These are phyloP conservation scores for Caenorhabditis sulstoni DNA, from an alignment of 2,888 invertebrate species.

Conservation along the genomic window DNA sequence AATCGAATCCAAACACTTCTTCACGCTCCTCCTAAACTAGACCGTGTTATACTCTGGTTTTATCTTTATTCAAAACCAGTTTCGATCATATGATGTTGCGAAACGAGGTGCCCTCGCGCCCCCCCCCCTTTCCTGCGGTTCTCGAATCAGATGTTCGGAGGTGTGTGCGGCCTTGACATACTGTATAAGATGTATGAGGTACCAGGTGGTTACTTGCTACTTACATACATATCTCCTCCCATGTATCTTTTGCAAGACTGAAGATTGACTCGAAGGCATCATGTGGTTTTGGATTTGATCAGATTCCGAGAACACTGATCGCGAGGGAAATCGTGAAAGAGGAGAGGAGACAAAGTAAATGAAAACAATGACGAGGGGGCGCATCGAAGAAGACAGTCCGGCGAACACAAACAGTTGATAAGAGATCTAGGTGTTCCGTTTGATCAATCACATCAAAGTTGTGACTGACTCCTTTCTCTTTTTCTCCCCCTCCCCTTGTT, in stretches of 20 bases:
- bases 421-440: slow-evolving; percentile 38
- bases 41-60: slow-evolving; percentile 42
- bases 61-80: slow-evolving; percentile 47
- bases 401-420: slow-evolving; percentile 13
- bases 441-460: slow-evolving; percentile 33
- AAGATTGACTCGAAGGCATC: slow-evolving; percentile 35
- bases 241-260: slow-evolving; percentile 54
- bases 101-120: slow-evolving; percentile 11
- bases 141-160: slow-evolving; percentile 44
- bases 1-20: slow-evolving; percentile 12
- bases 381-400: slow-evolving; percentile 7
- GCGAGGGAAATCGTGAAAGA: slow-evolving; percentile 10
- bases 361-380: slow-evolving; percentile 31
- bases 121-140: background rate
- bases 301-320: slow-evolving; percentile 14
- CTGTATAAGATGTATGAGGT: slow-evolving; percentile 29
- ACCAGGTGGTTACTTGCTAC: slow-evolving; percentile 44
- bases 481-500: background rate
- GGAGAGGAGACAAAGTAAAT: background rate
- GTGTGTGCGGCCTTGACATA: slow-evolving; percentile 57
- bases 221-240: slow-evolving; percentile 21
- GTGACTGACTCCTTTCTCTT: background rate
- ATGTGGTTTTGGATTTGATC: slow-evolving; percentile 35
- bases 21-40: slow-evolving; percentile 45
- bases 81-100: slow-evolving; percentile 54